Evolutionary conservation across 1,140 invertebrate species (phyloP), one percentile per base, ranked within the genome.

Genomic region (Atopsyche davidsoni): DNA sequence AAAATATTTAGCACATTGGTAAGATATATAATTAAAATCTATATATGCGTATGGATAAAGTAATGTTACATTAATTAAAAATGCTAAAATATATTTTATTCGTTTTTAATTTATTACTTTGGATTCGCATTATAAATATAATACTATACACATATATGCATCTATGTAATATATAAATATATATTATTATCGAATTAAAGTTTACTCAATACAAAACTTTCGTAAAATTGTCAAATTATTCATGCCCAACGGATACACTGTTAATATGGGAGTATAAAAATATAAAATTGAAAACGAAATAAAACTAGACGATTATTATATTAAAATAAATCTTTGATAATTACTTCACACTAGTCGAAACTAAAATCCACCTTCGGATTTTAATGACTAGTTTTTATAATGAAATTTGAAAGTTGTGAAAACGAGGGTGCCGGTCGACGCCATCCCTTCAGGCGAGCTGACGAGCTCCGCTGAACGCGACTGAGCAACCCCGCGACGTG

Each of bases 41-140:
- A 16, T 34, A 28, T 28, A n/a, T 7, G 6, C n/a, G 6, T 28
- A 34, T 34, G 32, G n/a, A 34, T 34, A 34, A 11, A 4, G 16
- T 34, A 16, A 39, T 39, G 4, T 39, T 39, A 36, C 14, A 9
- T 10, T 36, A 39, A 16, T 39, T 19, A 21, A 39, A 17, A 39
- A 39, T 17, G 11, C n/a, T 38, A 40, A 38, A 9, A 40, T 23
- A 24, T 39, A 43, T 44, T 51, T 19, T 35, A 42, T 44, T 47
- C 35, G 22, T 34, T 47, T 38, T 48, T 23, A 16, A 28, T 47
- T 48, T 48, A 39, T 48, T 48, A 48, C 46, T 48, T 48, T 48
- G 46, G 46, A 39, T 40, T 24, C n/a, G 46, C 36, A 39, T 18
- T 39, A 39, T 16, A n/a, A 39, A 16, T 28, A n/a, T 46, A 25